These are phyloP conservation scores for Dysmachus trigonus DNA, from an alignment of 2,888 invertebrate genomes.

Conservation along the genomic window DNA sequence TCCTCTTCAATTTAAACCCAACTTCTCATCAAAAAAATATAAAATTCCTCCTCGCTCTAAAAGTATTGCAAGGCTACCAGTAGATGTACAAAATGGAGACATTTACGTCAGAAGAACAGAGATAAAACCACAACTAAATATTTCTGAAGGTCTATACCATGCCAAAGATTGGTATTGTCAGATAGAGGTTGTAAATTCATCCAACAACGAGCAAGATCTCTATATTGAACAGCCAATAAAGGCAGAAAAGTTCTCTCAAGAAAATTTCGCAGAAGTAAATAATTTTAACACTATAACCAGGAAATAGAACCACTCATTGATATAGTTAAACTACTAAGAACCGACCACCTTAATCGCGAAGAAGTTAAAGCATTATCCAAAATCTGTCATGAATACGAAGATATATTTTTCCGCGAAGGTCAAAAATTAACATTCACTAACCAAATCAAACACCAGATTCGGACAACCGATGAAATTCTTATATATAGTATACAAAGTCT, in stretches of 20 bases:
- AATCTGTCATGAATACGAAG: no score
- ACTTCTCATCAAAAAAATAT: not conserved
- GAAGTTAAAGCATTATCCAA: no score
- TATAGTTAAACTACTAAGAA: no score
- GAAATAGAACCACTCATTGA: not conserved
- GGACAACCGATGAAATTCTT: no score
- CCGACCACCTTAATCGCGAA: no score
- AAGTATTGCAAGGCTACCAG: not conserved
- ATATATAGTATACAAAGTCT: no score
- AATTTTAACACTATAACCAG: not conserved
- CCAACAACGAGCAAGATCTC: not conserved
- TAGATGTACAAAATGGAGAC: not conserved
- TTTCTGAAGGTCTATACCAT: no score
- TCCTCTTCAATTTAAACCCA: not conserved
- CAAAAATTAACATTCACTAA: no score
- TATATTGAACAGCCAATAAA: constrained; percentile 15
- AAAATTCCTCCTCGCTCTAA: not conserved
- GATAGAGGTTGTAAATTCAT: not conserved
- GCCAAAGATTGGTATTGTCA: not conserved
- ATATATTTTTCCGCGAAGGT: no score
- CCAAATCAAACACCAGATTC: no score
- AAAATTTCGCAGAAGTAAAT: not conserved
- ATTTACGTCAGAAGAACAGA: not conserved
- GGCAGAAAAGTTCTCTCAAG: not conserved
- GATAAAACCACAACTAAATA: no score